Conservation (phyloP, 2,888 invertebrate genomes). For the Zelleria hepariella region DNA sequence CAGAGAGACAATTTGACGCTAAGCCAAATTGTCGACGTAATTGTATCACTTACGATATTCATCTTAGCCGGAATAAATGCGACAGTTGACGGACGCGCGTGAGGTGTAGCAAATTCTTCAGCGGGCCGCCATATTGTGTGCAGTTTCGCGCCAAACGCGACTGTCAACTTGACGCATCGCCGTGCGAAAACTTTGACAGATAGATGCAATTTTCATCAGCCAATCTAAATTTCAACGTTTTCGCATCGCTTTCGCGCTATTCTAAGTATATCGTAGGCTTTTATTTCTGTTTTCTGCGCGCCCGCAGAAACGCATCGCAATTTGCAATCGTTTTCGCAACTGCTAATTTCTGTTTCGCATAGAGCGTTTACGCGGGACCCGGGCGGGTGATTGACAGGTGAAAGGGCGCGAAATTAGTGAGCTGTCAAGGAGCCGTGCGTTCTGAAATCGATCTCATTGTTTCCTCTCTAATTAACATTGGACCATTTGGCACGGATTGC, state of each 20-base stretch:
- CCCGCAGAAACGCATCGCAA: slow-evolving; percentile 31
- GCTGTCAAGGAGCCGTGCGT: slow-evolving; percentile 25
- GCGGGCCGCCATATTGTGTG: not conserved
- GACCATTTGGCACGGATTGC: slow-evolving; percentile 13
- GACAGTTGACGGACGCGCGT: slow-evolving; percentile 15
- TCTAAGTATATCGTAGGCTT: slow-evolving; percentile 37
- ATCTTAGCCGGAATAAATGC: slow-evolving; percentile 33
- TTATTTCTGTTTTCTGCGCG: slow-evolving; percentile 28
- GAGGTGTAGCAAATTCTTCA: not conserved
- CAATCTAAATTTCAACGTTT: slow-evolving; percentile 25
- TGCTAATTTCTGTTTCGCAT: slow-evolving; percentile 40
- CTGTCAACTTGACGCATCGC: slow-evolving; percentile 44
- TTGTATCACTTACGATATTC: slow-evolving; percentile 36
- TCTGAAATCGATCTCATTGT: slow-evolving; percentile 25
- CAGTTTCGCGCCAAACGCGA: slow-evolving; percentile 30
- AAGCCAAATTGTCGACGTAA: slow-evolving; percentile 39
- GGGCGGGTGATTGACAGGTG: slow-evolving; percentile 66
- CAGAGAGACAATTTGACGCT: slow-evolving; percentile 18
- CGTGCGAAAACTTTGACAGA: slow-evolving; percentile 46
- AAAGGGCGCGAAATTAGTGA: slow-evolving; percentile 66
- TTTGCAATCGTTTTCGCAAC: slow-evolving; percentile 41
- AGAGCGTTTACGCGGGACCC: slow-evolving; percentile 27
- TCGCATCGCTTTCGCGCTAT: slow-evolving; percentile 22
- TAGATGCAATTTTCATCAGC: slow-evolving; percentile 30
- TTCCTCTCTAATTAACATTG: slow-evolving; percentile 27